Conservation (phyloP, 2,888 invertebrate genomes). For the Lasioglossum marginatum region DNA sequence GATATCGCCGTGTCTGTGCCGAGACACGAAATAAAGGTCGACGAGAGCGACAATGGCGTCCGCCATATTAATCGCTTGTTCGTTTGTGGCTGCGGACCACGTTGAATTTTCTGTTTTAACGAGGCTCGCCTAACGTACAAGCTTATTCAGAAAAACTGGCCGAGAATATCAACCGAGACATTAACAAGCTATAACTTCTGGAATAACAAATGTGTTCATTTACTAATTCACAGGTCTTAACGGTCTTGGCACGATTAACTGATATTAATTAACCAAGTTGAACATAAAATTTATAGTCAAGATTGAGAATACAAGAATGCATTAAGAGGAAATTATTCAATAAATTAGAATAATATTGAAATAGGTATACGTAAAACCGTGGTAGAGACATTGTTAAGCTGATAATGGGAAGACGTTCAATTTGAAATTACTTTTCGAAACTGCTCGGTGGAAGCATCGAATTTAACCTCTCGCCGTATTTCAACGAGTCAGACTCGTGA, state of each 20-base stretch:
- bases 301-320: background rate
- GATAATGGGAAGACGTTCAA: no score
- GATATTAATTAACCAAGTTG: background rate
- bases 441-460: background rate
- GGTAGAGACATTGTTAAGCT: background rate
- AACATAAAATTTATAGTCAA: background rate
- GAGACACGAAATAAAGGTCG: background rate
- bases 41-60: background rate
- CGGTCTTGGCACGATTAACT: background rate
- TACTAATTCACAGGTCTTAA: background rate
- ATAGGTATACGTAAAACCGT: background rate
- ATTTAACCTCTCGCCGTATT: no score
- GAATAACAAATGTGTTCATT: background rate
- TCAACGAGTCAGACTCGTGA: no score
- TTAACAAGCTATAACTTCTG: background rate
- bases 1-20: slow-evolving; percentile 5
- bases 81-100: background rate
- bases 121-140: background rate
- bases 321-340: background rate
- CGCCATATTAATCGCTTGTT: slow-evolving; percentile 9
- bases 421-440: background rate
- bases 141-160: background rate
- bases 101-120: slow-evolving; percentile 1
- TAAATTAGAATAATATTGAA: no score
- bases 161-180: background rate